Evolutionary conservation across 1,140 invertebrate genomes (phyloP), one percentile per base, ranked within the genome.

Genomic region (Neodiprion virginianus): DNA sequence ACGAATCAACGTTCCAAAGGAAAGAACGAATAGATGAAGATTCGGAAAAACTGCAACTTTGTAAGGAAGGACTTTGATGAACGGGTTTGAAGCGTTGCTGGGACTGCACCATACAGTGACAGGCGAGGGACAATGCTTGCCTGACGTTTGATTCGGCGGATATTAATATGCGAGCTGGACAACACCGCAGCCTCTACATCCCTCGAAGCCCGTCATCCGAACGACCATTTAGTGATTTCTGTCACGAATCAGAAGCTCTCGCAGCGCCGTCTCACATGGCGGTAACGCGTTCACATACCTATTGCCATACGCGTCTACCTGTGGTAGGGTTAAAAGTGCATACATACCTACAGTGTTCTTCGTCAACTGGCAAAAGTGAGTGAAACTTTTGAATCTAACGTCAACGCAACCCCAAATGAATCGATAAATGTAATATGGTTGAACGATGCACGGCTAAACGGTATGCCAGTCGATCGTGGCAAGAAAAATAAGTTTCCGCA

Each of bases 151-250:
- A 83, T 86, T 81, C 82, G 85, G 84, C 83, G 5, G 67, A 85
- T 84, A 87, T 87, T 87, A 87, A 87, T 87, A 87, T 87, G 85
- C 86, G 82, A 81, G 82, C 83, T 79, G 83, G 80, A 40, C 72
- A 23, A 69, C 28, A 49, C 50, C 28, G 28, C 65, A 66, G 50
- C 72, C 67, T 74, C 67, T 23, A 10, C 21, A n/a, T 68, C 48
- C 50, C 47, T 49, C n/a, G 66, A n/a, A 67, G 23, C 48, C 49
- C 67, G 65, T 74, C 73, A 61, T 73, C 70, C 73, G 50, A 73
- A 50, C 68, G 14, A 53, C 72, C 81, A 81, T 83, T 86, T 86
- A 83, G 82, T 80, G 83, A 88, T 88, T 88, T 88, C 87, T 87
- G 87, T 88, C 87, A 88, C 87, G 87, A 88, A 84, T 84, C 83